Evolutionary conservation across 2,888 invertebrate species (phyloP), one percentile per base, ranked within the genome.

Genomic region (Baronia brevicornis): DNA sequence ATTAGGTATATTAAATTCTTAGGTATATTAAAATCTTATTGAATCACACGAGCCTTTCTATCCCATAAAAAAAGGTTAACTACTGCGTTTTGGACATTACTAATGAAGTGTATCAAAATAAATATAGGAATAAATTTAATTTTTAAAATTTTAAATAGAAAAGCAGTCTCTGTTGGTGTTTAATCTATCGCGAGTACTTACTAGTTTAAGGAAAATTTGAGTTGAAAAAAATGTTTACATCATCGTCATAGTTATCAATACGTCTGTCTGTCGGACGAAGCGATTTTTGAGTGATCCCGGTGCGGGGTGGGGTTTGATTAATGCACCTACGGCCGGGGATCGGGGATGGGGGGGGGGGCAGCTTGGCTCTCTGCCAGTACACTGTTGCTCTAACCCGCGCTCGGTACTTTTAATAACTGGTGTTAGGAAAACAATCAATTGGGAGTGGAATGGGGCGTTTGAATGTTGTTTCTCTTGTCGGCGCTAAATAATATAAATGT

Each of bases 231-330:
- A 36, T 72, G 71, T 72, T 73, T 72, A 73, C 64, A 58, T 40
- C 36, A 57, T 54, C 65, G 53, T 62, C 65, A 59, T 54, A 65
- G 49, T 63, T 61, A 69, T 70, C 72, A 60, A 62, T 63, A 59
- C 51, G 55, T 55, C 54, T 54, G 64, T 61, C 57, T 45, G 48
- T 48, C 37, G 38, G 36, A 39, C 41, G 52, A 53, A 63, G 61
- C 58, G 63, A 58, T 69, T 59, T 60, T 56, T 66, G 68, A 72
- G 69, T 67, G 72, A 70, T 70, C 54, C 58, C 51, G 57, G 34
- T n/a, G 20, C 26, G 40, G 43, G 35, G 37, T 26, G 25, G 22
- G 36, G 48, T 54, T 53, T 68, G 67, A 66, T 66, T 51, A 58
- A 67, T 54, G 54, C 51, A 43, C 41, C 46, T 42, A 33, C 13